A percentile compares a stretch with the other conserved stretches of the same genome.
phyloP scores from a whole-genome alignment of 1,140 invertebrate genomes.

The Euglossa dilemma region DNA sequence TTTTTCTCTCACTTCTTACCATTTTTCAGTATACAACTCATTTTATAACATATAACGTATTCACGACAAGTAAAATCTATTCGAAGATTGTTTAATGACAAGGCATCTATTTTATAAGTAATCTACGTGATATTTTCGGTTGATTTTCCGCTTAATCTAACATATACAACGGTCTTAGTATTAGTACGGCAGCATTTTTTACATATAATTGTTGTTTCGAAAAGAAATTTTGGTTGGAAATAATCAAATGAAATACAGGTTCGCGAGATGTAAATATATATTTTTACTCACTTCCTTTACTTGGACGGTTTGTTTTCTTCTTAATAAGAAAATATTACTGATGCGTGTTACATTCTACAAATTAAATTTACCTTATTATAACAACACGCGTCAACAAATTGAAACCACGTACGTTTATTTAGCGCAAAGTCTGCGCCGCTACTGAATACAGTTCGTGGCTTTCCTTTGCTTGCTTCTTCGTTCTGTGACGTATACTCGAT shows the following conservation, averaged over 20 bases:
- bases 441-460: conserved; percentile 20
- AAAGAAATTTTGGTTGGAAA: not conserved
- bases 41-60: not conserved
- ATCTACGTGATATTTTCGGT: conserved; percentile 17
- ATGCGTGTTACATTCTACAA: conserved; percentile 13
- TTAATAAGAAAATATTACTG: not conserved
- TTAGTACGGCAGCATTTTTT: not conserved
- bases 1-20: not conserved
- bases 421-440: conserved; percentile 34
- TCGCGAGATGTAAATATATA: not conserved
- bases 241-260: not conserved
- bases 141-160: too few species aligned
- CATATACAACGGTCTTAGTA: not conserved
- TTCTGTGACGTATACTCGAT: conserved; percentile 1
- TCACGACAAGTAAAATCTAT: too few species aligned
- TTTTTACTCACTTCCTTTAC: conserved; percentile 10
- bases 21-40: not conserved
- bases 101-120: not conserved
- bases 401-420: not conserved
- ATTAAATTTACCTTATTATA: not conserved
- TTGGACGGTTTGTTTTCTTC: not conserved
- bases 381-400: not conserved
- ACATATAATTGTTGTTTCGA: not conserved
- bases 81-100: not conserved
- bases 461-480: conserved; percentile 18